Percentiles rank a stretch among this genome's conserved stretches.
Evolutionary conservation across 2,888 invertebrate genomes (phyloP).

Genomic region (Rhingia rostrata): DNA sequence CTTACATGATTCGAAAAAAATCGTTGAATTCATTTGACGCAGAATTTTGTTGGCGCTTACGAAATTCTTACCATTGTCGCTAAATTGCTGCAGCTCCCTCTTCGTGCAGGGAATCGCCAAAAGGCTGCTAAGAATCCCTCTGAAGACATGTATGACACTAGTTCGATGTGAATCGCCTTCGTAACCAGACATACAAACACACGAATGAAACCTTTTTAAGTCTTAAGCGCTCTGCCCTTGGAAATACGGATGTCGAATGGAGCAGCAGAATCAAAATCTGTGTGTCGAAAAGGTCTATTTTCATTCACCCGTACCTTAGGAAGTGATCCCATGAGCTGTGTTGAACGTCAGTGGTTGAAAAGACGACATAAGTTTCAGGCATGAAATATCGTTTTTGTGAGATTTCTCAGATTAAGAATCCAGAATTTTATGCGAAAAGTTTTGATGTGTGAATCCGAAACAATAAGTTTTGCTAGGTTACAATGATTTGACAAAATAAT

Average conservation of each 20-base stretch:
- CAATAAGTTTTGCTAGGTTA: constrained; percentile 21
- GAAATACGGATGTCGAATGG: constrained; percentile 50
- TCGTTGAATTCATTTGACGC: no score
- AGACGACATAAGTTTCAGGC: constrained; percentile 2
- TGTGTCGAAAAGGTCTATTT: constrained; percentile 12
- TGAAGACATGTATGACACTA: constrained; percentile 29
- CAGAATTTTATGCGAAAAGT: constrained; percentile 42
- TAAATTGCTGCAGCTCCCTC: constrained; percentile 39
- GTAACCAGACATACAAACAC: constrained; percentile 20
- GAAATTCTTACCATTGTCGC: constrained; percentile 24
- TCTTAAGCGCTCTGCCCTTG: constrained; percentile 23
- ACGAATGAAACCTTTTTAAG: constrained; percentile 18
- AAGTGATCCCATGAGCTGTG: constrained; percentile 61
- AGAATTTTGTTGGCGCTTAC: background rate
- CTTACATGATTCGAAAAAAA: no score
- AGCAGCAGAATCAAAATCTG: constrained; percentile 51
- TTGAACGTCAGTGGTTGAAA: constrained; percentile 14
- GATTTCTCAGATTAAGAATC: constrained; percentile 29
- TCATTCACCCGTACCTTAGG: constrained; percentile 40
- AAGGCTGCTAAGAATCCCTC: constrained; percentile 26
- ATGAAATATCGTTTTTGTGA: constrained; percentile 19
- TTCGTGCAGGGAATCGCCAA: constrained; percentile 16
- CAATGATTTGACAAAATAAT: constrained; percentile 43
- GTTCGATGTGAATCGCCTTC: constrained; percentile 33
- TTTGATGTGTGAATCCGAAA: constrained; percentile 24